These are phyloP conservation scores for Phthorimaea operculella DNA, from an alignment of 1,140 invertebrate species.

Conservation along the genomic window DNA sequence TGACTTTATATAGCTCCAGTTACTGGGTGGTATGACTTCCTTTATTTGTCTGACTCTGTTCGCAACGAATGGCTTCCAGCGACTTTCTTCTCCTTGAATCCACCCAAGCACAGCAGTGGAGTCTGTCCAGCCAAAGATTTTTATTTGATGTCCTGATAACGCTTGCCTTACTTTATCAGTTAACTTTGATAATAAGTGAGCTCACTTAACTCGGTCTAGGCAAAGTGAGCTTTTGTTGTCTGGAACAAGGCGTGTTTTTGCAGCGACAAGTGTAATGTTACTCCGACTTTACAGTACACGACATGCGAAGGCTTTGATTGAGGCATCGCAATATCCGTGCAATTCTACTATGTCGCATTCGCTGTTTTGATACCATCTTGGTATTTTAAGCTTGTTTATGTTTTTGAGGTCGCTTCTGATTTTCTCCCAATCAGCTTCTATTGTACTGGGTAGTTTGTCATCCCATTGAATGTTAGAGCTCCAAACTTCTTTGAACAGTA, in stretches of 20 bases:
- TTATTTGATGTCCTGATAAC: slow-evolving; percentile 3
- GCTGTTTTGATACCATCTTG: not conserved
- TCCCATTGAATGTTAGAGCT: not conserved
- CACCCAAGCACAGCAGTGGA: slow-evolving; percentile 18
- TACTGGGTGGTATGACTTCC: slow-evolving; percentile 6
- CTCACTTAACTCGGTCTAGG: slow-evolving; percentile 15
- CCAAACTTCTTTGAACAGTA: slow-evolving; percentile 1
- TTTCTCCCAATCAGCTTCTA: not conserved
- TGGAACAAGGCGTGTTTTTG: not conserved
- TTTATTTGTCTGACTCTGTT: slow-evolving; percentile 12
- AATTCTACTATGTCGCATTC: not conserved
- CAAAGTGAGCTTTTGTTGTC: not conserved
- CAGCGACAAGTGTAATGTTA: not conserved
- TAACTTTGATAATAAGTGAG: slow-evolving; percentile 17
- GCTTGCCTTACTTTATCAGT: slow-evolving; percentile 13
- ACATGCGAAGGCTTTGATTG: not conserved
- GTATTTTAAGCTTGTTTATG: not conserved
- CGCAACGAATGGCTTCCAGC: slow-evolving; percentile 14
- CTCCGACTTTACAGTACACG: not conserved
- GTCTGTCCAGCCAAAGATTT: slow-evolving; percentile 14
- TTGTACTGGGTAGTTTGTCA: not conserved
- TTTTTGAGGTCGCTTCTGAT: not conserved
- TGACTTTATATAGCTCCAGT: slow-evolving; percentile 12
- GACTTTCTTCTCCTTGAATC: slow-evolving; percentile 12
- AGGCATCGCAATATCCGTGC: not conserved